Conservation (phyloP, 2,113 vertebrate species). For the Zosterops japonicus region DNA sequence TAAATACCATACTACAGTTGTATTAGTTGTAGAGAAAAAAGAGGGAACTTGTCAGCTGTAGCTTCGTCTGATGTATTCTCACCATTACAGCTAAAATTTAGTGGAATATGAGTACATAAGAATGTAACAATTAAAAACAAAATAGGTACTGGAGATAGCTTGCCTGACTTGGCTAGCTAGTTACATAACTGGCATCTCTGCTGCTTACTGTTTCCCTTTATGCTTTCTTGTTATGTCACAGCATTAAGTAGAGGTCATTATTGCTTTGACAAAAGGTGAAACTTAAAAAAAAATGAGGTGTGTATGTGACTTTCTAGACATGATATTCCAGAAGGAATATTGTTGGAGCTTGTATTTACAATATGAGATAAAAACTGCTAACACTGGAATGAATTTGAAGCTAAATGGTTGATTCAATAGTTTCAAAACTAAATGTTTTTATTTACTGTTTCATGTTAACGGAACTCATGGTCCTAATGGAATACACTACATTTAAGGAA, state of each 20-base stretch:
- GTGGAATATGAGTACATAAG: not conserved
- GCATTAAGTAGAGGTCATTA: not conserved
- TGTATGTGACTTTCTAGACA: not conserved
- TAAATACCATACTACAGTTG: not conserved
- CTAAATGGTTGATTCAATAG: not conserved
- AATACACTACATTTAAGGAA: not conserved
- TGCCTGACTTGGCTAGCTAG: not conserved
- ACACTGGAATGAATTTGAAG: not conserved
- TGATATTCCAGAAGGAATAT: not conserved
- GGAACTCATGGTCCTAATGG: not conserved
- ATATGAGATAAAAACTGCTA: not conserved
- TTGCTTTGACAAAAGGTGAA: not conserved
- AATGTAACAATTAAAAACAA: not conserved
- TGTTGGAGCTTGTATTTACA: rapidly evolving
- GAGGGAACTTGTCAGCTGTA: not conserved
- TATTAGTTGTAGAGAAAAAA: not conserved
- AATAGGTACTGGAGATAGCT: not conserved
- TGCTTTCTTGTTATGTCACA: not conserved
- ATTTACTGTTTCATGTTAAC: not conserved
- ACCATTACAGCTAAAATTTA: not conserved
- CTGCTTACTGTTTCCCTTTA: not conserved
- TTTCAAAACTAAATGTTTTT: not conserved
- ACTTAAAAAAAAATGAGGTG: not conserved
- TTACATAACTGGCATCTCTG: not conserved
- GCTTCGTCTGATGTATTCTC: not conserved